Conservation (phyloP, 23 tunicate genomes). For the Styela plicata region DNA sequence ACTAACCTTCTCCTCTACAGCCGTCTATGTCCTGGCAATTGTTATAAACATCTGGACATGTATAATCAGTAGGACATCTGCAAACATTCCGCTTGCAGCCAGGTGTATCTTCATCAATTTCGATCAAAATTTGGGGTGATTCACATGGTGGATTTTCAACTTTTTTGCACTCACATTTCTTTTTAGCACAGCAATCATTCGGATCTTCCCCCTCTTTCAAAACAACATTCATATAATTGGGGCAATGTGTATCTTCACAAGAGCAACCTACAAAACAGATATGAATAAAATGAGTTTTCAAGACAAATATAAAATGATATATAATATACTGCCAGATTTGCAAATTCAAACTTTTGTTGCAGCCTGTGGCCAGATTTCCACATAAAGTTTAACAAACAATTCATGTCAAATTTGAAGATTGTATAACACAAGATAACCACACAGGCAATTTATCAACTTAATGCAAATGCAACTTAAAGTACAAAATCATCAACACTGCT, state of each 20-base stretch:
- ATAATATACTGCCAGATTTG: no score
- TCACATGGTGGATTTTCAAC: not conserved
- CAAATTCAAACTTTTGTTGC: no score
- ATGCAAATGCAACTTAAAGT: no score
- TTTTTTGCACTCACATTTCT: slow-evolving; percentile 5
- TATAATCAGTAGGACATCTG: not conserved
- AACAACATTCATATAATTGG: not conserved
- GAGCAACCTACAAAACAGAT: no score
- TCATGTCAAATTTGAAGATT: no score
- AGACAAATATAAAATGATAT: no score
- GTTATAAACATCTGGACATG: not conserved
- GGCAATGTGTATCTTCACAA: not conserved
- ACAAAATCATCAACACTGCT: no score
- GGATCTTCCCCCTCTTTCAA: not conserved
- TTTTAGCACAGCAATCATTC: slow-evolving; percentile 12
- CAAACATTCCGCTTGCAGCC: not conserved
- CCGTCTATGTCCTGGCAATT: not conserved
- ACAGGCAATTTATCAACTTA: no score
- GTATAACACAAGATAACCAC: no score
- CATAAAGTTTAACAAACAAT: no score
- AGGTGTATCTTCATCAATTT: not conserved
- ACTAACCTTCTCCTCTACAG: not conserved
- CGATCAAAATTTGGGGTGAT: not conserved
- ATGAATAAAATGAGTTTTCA: no score
- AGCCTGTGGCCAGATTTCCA: no score